Conservation (phyloP, 2,113 vertebrate genomes). For the Cochlearius cochlearius region DNA sequence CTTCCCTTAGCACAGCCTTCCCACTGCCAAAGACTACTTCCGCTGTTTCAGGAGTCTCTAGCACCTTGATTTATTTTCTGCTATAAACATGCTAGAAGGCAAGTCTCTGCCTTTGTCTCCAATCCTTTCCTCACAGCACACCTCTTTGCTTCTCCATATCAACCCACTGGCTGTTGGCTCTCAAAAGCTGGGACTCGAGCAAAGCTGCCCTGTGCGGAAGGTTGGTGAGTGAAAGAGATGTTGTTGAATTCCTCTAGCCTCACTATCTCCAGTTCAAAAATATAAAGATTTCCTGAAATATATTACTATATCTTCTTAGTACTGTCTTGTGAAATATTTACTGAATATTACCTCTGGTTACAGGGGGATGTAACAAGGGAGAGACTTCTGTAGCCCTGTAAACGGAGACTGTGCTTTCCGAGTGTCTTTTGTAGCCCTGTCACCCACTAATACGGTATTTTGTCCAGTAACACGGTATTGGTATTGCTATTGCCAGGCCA, state of each 20-base stretch:
- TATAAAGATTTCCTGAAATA: background rate
- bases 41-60: background rate
- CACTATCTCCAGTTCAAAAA: background rate
- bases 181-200: background rate
- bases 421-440: background rate
- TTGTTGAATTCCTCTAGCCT: background rate
- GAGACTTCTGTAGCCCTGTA: background rate
- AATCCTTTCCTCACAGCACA: background rate
- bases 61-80: background rate
- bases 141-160: background rate
- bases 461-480: fast-evolving
- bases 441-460: background rate
- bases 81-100: background rate
- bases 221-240: background rate
- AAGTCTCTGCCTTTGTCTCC: background rate
- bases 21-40: background rate
- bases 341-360: background rate
- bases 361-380: background rate
- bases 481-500: background rate
- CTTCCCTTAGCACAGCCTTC: background rate
- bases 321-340: background rate
- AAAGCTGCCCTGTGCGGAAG: background rate
- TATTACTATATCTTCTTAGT: background rate
- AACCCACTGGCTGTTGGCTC: background rate
- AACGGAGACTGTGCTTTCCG: background rate